Evolutionary conservation across 35 echinoderm and acorn worm genomes (phyloP), one percentile per base, ranked within the genome.

Genomic region (Ophiothrix spiculata): DNA sequence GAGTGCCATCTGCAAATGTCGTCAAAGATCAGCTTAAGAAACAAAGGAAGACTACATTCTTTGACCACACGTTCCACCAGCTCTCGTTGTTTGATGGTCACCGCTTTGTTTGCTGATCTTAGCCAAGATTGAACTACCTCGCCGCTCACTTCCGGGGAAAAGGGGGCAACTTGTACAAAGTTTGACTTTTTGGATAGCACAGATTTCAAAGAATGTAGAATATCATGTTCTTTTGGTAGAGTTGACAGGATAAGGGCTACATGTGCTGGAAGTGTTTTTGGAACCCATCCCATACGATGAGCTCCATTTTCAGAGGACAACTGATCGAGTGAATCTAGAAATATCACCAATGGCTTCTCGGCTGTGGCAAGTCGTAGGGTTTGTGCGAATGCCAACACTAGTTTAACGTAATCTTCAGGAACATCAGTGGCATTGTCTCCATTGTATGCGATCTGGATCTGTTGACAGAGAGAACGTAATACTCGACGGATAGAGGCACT

Each of bases 291-390:
- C 89, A 95, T 85, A n/a, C 78, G 75, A 87, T 91, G 90, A 14
- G 93, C 89, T 31, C 88, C 86, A 81, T 95, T 77, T 34, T 79
- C 88, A 37, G 79, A 37, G 6, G 85, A 84, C 33, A 95, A 38
- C 69, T 95, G 93, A 56, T 95, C 93, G 35, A 95, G 90, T 29
- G 88, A 91, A 39, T 95, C 93, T 14, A 95, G 45, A 28, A 95
- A 75, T 32, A 95, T 42, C 29, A 95, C 64, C 36, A 95, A 77
- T 37, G 93, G 89, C 60, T 41, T 91, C 2, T 92, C 81, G 34
- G 46, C 39, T 8, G 93, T 87, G n/a, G 93, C 88, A 11, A 91
- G 40, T 19, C 32, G 39, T 16, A 36, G 39, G 16, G 85, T 39
- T 46, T 88, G 60, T 31, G 39, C 25, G 31, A 64, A 80, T 19